These are phyloP conservation scores for Australoheros scitulus DNA, from an alignment of 2,113 vertebrate genomes.

Conservation along the genomic window DNA sequence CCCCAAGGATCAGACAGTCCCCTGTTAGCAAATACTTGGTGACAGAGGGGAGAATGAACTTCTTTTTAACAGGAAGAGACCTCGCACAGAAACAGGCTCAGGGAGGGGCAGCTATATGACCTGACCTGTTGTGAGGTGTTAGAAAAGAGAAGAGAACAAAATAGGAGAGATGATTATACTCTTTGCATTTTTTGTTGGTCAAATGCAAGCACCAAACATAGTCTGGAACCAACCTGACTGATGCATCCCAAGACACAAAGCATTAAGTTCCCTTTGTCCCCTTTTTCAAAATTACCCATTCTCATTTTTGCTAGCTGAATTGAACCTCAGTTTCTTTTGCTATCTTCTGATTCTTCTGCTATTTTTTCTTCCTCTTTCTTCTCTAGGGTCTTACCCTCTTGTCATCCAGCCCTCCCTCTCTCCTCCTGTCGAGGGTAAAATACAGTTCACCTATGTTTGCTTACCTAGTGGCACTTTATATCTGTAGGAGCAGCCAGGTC, in stretches of 20 bases:
- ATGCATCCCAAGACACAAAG: background rate
- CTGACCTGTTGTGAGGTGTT: background rate
- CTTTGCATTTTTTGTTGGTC: background rate
- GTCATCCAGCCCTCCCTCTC: background rate
- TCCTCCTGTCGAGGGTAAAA: background rate
- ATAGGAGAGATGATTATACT: background rate
- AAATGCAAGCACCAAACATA: background rate
- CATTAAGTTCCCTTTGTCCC: background rate
- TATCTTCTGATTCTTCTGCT: background rate
- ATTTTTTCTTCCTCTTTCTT: background rate
- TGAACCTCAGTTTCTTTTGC: background rate
- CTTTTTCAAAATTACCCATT: background rate
- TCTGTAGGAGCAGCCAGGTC: constrained; percentile 14
- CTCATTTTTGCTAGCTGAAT: background rate
- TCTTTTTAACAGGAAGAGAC: background rate
- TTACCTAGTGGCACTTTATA: constrained; percentile 21
- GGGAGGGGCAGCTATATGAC: background rate
- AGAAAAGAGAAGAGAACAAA: background rate
- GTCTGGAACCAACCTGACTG: background rate
- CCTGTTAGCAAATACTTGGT: background rate
- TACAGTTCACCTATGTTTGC: constrained; percentile 28
- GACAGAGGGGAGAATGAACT: background rate
- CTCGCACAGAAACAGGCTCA: background rate
- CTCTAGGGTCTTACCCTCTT: background rate
- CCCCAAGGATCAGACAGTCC: background rate